Evolutionary conservation across 2,888 invertebrate genomes (phyloP).

Genomic region (Pocota personata): DNA sequence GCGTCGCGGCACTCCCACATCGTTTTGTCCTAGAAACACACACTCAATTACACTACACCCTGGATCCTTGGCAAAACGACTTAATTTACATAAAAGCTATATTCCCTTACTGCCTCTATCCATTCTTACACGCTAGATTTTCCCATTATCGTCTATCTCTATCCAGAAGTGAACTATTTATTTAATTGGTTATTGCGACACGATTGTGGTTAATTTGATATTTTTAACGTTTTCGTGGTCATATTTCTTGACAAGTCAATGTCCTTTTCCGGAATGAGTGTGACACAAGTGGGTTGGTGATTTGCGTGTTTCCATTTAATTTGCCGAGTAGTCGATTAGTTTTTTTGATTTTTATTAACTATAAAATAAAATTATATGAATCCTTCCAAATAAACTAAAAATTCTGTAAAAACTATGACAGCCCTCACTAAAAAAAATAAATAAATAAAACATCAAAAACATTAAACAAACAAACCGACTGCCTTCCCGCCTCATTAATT

Average conservation of each 20-base stretch:
- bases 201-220: constrained; percentile 54
- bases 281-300: constrained; percentile 30
- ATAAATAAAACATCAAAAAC: constrained; percentile 16
- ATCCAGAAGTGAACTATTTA: constrained; percentile 45
- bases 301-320: constrained; percentile 60
- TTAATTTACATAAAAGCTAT: constrained; percentile 70
- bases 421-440: background rate
- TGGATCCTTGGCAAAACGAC: constrained; percentile 31
- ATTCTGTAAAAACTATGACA: constrained; percentile 22
- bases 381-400: background rate
- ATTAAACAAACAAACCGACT: constrained; percentile 12
- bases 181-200: constrained; percentile 69
- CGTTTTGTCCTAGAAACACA: constrained; percentile 49
- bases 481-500: constrained; percentile 29
- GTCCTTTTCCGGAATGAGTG: constrained; percentile 19
- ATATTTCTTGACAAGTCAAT: constrained; percentile 55
- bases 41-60: constrained; percentile 55
- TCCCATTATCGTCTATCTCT: background rate
- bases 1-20: constrained; percentile 59
- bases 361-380: constrained; percentile 33
- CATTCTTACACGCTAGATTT: background rate
- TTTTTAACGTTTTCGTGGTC: constrained; percentile 49
- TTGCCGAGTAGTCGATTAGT: constrained; percentile 21
- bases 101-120: background rate
- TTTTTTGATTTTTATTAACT: constrained; percentile 36